Conservation (phyloP, 2,888 invertebrate genomes). For the Aphidoletes aphidimyza region DNA sequence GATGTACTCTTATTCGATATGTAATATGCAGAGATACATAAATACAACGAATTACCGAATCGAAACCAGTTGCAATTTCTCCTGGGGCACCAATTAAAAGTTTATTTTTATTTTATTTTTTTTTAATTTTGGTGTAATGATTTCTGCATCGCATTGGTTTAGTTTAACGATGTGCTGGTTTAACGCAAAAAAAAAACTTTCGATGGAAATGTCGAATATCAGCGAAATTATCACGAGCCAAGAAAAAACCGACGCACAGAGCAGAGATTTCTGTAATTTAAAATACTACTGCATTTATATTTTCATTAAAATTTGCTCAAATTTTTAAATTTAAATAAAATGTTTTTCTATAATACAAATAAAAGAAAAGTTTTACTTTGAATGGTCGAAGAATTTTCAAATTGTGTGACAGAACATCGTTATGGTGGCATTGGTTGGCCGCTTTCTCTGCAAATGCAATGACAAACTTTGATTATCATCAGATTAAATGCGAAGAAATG, state of each 20-base stretch:
- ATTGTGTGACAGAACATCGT: no score
- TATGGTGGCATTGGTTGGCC: no score
- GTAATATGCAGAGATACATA: background rate
- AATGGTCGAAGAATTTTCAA: no score
- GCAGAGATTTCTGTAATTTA: no score
- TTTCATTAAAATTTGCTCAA: no score
- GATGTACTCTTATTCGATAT: background rate
- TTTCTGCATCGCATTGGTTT: background rate
- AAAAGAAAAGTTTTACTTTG: no score
- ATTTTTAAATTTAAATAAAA: no score
- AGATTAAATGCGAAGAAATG: background rate
- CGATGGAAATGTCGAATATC: no score
- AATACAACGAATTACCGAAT: background rate
- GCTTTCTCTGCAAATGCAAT: background rate
- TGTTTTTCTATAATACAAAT: no score
- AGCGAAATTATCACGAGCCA: background rate
- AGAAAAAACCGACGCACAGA: background rate
- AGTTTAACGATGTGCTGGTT: background rate
- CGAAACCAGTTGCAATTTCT: background rate
- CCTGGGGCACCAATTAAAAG: conserved; percentile 31
- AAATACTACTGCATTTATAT: no score
- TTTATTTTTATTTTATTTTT: background rate
- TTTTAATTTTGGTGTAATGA: background rate
- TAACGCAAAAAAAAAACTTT: background rate
- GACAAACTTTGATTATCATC: conserved; percentile 29